Evolutionary conservation across 2,888 invertebrate species (phyloP).

Genomic region (Ectemnius continuus): DNA sequence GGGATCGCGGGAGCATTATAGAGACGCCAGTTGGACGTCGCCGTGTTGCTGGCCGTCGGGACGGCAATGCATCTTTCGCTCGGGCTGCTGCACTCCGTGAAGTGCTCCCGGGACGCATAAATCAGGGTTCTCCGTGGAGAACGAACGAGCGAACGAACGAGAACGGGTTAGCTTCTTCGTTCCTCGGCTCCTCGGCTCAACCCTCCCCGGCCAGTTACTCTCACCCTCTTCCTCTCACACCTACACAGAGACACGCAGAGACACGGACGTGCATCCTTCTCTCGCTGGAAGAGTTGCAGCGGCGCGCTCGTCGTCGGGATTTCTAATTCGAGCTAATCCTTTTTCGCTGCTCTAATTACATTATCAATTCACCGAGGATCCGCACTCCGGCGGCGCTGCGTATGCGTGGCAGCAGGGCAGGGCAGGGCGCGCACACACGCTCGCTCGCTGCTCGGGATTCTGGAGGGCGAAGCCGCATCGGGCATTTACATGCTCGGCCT

Average conservation of each 20-base stretch:
- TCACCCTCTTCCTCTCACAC: slow-evolving; percentile 8
- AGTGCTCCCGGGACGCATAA: slow-evolving; percentile 73
- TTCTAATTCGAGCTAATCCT: slow-evolving; percentile 73
- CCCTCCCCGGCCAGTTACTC: background rate
- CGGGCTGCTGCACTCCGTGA: slow-evolving; percentile 61
- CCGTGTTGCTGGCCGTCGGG: slow-evolving; percentile 44
- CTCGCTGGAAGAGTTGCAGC: slow-evolving; percentile 1
- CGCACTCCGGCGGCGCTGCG: slow-evolving; percentile 24
- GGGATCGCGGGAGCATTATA: slow-evolving; percentile 55
- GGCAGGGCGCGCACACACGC: slow-evolving; percentile 25
- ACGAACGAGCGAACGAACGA: slow-evolving; percentile 22
- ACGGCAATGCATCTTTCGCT: slow-evolving; percentile 65
- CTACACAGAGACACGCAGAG: slow-evolving; percentile 2
- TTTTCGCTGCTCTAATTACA: slow-evolving; percentile 70
- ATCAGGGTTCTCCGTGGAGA: slow-evolving; percentile 71
- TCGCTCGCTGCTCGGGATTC: slow-evolving; percentile 4
- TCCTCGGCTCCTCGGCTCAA: background rate
- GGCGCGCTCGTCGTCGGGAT: slow-evolving; percentile 48
- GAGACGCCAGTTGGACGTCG: slow-evolving; percentile 55
- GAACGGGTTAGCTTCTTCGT: slow-evolving; percentile 49
- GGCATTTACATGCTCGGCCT: slow-evolving; percentile 61
- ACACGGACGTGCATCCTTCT: slow-evolving; percentile 16
- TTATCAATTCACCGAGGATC: slow-evolving; percentile 68
- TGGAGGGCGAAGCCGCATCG: slow-evolving; percentile 40
- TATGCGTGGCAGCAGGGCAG: slow-evolving; percentile 30